These are phyloP conservation scores for Morphnarchus princeps DNA, from an alignment of 2,113 vertebrate species.

Conservation along the genomic window DNA sequence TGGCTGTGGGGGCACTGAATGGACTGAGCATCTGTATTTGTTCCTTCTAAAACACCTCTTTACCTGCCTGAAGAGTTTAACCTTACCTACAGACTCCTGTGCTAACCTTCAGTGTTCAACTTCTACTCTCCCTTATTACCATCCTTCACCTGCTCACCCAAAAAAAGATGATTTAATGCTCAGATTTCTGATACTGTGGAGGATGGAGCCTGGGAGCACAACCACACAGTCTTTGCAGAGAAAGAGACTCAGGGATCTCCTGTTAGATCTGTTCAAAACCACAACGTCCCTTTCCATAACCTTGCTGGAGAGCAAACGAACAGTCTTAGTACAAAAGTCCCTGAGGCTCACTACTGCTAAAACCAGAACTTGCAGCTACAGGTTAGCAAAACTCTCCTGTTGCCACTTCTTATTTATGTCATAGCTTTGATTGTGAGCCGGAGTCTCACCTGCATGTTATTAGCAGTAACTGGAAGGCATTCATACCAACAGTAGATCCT, in stretches of 20 bases:
- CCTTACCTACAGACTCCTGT: not conserved
- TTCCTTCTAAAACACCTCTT: not conserved
- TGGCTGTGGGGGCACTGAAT: not conserved
- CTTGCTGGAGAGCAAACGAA: not conserved
- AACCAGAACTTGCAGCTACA: not conserved
- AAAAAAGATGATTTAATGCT: not conserved
- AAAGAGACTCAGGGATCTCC: not conserved
- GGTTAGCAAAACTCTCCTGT: not conserved
- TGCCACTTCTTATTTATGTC: not conserved
- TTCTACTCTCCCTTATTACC: not conserved
- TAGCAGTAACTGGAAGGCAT: not conserved
- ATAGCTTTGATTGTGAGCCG: not conserved
- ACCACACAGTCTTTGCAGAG: not conserved
- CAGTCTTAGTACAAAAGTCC: not conserved
- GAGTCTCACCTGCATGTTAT: not conserved
- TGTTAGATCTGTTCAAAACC: not conserved
- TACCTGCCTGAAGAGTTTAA: not conserved
- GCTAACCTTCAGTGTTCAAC: not conserved
- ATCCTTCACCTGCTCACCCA: not conserved
- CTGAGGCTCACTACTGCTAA: not conserved
- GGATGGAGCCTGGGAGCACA: not conserved
- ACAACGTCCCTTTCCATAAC: not conserved
- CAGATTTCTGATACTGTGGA: not conserved
- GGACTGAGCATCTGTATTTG: not conserved
- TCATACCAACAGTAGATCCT: not conserved